A percentile compares a stretch with the other conserved stretches of the same genome.
Evolutionary conservation across 2,113 vertebrate genomes (phyloP).

Genomic region (Onychostoma macrolepis): DNA sequence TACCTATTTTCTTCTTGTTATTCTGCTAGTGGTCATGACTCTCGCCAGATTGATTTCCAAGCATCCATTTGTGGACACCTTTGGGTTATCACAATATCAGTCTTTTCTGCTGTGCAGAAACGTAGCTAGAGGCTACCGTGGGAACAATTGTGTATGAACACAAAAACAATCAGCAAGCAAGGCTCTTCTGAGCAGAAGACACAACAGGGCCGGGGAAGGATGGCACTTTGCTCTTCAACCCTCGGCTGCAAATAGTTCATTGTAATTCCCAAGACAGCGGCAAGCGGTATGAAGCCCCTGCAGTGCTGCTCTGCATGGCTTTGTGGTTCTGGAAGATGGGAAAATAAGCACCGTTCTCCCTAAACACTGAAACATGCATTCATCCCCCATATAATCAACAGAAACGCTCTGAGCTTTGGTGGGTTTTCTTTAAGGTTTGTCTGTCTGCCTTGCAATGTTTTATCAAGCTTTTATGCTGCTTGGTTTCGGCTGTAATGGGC

Average conservation of each 20-base stretch:
- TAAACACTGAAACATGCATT: conserved; percentile 38
- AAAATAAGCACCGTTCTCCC: conserved; percentile 42
- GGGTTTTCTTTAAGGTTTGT: conserved; percentile 31
- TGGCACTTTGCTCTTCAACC: conserved; percentile 40
- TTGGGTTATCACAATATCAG: conserved; percentile 51
- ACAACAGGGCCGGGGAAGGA: conserved; percentile 47
- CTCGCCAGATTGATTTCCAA: conserved; percentile 48
- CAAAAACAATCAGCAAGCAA: conserved; percentile 45
- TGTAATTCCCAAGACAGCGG: conserved; percentile 48
- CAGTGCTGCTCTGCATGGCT: conserved; percentile 40
- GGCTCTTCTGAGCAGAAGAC: conserved; percentile 42
- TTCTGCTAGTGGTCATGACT: conserved; percentile 50
- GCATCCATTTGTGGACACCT: conserved; percentile 50
- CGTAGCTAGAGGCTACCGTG: conserved; percentile 52
- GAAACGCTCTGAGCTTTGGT: not conserved
- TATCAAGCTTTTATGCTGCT: not conserved
- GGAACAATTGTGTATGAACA: conserved; percentile 54
- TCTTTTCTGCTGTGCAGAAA: conserved; percentile 45
- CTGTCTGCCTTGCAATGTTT: not conserved
- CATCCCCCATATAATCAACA: conserved; percentile 38
- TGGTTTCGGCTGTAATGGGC: not conserved
- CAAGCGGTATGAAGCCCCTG: conserved; percentile 35
- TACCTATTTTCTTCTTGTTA: not conserved
- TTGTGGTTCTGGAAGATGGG: conserved; percentile 43
- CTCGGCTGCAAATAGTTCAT: conserved; percentile 54